phyloP scores from a whole-genome alignment of 2,797 vertebrate species.

The Buceros bicornis region DNA sequence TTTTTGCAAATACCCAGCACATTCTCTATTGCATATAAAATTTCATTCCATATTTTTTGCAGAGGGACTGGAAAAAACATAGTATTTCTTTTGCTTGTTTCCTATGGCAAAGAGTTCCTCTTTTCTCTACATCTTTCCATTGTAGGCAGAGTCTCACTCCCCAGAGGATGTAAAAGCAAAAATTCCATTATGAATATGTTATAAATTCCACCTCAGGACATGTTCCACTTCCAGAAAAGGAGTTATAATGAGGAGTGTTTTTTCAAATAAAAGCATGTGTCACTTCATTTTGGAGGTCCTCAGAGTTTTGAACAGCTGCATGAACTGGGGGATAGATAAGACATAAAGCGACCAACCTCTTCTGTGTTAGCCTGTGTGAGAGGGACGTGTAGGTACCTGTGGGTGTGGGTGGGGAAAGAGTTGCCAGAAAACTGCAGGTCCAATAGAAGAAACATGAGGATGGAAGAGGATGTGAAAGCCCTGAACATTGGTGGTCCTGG shows the following conservation, averaged over 20 bases:
- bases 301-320: neutral
- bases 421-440: neutral
- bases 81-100: neutral
- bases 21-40: neutral
- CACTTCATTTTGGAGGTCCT: slow-evolving; percentile 15
- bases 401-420: neutral
- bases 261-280: neutral
- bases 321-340: neutral
- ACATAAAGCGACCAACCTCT: neutral
- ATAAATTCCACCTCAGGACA: slow-evolving; percentile 40
- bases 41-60: neutral
- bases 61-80: neutral
- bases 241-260: slow-evolving; percentile 27
- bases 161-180: slow-evolving; percentile 37
- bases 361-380: neutral
- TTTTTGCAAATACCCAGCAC: neutral
- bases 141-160: neutral
- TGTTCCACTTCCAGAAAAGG: slow-evolving; percentile 17
- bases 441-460: neutral
- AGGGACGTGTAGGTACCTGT: neutral
- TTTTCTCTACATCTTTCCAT: neutral
- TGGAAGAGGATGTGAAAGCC: neutral
- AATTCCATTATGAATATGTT: slow-evolving; percentile 8
- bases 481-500: neutral
- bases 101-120: neutral